phyloP scores from a whole-genome alignment of 2,888 invertebrate genomes.

The Petrophora chlorosata region DNA sequence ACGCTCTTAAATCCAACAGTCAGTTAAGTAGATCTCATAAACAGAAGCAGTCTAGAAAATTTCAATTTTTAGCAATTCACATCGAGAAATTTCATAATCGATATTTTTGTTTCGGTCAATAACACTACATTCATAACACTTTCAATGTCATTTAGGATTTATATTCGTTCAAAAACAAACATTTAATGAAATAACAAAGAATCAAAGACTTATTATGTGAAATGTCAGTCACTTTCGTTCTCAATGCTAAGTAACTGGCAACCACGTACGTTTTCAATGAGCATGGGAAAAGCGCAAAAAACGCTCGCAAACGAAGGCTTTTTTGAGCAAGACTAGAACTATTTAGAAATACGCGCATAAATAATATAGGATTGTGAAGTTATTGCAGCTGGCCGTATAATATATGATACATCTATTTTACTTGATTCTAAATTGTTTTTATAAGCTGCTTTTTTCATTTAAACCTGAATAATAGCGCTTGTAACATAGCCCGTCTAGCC shows the following conservation, averaged over 20 bases:
- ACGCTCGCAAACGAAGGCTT: constrained; percentile 34
- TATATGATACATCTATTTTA: too few relatives aligned
- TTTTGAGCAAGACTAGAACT: constrained; percentile 44
- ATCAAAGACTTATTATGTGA: constrained; percentile 28
- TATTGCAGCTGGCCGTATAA: constrained; percentile 38
- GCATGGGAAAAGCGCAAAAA: constrained; percentile 51
- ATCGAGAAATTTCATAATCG: constrained; percentile 6
- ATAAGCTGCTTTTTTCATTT: too few relatives aligned
- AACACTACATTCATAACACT: constrained; percentile 5
- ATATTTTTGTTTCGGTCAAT: constrained; percentile 5
- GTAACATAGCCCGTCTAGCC: too few relatives aligned
- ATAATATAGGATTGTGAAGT: constrained; percentile 35
- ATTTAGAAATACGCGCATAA: constrained; percentile 45
- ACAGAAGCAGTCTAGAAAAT: too few relatives aligned
- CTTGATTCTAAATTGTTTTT: too few relatives aligned
- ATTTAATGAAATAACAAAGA: too few relatives aligned
- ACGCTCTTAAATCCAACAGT: too few relatives aligned
- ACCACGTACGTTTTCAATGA: constrained; percentile 30
- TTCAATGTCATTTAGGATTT: constrained; percentile 4
- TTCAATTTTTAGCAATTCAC: not conserved
- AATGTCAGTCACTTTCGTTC: constrained; percentile 55
- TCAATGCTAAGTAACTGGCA: constrained; percentile 35
- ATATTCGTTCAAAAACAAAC: too few relatives aligned
- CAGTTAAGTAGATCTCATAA: too few relatives aligned
- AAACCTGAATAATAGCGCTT: too few relatives aligned